Evolutionary conservation across 2,888 invertebrate species (phyloP).

Genomic region (Epinotia ramella): DNA sequence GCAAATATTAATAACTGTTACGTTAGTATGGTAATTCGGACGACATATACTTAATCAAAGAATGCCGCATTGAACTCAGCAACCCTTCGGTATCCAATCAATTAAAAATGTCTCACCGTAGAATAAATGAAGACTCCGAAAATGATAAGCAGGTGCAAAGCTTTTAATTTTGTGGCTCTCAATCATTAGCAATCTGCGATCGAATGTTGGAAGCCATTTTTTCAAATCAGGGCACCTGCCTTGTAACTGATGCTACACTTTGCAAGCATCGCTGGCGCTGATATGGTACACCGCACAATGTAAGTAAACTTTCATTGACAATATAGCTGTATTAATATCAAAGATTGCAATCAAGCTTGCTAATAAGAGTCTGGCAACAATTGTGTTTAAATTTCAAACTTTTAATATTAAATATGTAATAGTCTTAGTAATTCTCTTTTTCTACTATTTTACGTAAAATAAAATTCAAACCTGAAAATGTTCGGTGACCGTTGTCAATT

Average conservation of each 20-base stretch:
- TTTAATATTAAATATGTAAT: too few relatives aligned
- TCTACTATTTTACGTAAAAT: too few relatives aligned
- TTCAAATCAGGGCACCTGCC: conserved; percentile 42
- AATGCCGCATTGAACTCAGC: too few relatives aligned
- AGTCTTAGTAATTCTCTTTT: too few relatives aligned
- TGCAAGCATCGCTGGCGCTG: conserved; percentile 7
- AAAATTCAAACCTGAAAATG: background rate
- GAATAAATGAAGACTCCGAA: conserved; percentile 16
- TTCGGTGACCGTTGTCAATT: background rate
- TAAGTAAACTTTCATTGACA: conserved; percentile 4
- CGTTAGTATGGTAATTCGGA: too few relatives aligned
- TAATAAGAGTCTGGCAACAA: too few relatives aligned
- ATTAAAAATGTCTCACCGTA: conserved; percentile 11
- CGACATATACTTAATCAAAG: too few relatives aligned
- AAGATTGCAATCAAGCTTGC: background rate
- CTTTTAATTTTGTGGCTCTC: conserved; percentile 38
- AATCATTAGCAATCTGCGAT: conserved; percentile 44
- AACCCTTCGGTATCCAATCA: conserved; percentile 27
- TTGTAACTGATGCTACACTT: conserved; percentile 24
- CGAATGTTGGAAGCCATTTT: conserved; percentile 32
- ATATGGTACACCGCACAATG: conserved; percentile 5
- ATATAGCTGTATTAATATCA: background rate
- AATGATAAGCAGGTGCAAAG: conserved; percentile 34
- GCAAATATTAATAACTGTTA: too few relatives aligned
- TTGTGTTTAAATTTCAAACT: too few relatives aligned